A percentile compares a stretch with the other conserved stretches of the same genome.
Evolutionary conservation across 1,140 invertebrate species (phyloP).

Genomic region (Drosophila rufa): DNA sequence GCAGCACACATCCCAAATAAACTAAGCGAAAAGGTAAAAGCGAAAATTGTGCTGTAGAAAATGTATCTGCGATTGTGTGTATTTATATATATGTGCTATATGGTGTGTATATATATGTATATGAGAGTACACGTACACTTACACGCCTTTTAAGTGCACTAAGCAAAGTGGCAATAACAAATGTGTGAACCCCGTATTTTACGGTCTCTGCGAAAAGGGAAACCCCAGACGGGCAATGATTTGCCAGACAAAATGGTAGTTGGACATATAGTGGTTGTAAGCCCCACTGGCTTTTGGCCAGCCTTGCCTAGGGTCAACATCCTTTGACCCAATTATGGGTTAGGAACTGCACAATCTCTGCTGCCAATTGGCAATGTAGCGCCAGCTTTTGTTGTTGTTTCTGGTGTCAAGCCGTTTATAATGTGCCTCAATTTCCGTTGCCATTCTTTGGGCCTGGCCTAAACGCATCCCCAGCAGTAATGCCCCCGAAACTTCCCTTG

Average conservation of each 20-base stretch:
- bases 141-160: constrained; percentile 76
- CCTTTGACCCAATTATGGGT: constrained; percentile 83
- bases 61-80: constrained; percentile 61
- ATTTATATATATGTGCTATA: constrained; percentile 18
- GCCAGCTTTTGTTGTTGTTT: constrained; percentile 52
- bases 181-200: constrained; percentile 18
- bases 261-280: not conserved
- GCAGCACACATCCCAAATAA: constrained; percentile 37
- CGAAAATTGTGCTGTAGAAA: constrained; percentile 63
- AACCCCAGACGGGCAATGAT: constrained; percentile 46
- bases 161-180: constrained; percentile 56
- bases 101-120: constrained; percentile 25
- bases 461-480: constrained; percentile 48
- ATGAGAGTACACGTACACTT: constrained; percentile 42
- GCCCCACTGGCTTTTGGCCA: constrained; percentile 36
- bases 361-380: constrained; percentile 46
- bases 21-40: constrained; percentile 73
- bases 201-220: constrained; percentile 27
- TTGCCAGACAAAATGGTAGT: constrained; percentile 55
- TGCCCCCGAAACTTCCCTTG: not conserved
- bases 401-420: constrained; percentile 60
- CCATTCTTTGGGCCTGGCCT: constrained; percentile 55
- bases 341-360: constrained; percentile 54
- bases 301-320: constrained; percentile 71
- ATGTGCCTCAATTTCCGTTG: constrained; percentile 77